phyloP scores from a whole-genome alignment of 2,113 vertebrate species.

The Orycteropus afer region DNA sequence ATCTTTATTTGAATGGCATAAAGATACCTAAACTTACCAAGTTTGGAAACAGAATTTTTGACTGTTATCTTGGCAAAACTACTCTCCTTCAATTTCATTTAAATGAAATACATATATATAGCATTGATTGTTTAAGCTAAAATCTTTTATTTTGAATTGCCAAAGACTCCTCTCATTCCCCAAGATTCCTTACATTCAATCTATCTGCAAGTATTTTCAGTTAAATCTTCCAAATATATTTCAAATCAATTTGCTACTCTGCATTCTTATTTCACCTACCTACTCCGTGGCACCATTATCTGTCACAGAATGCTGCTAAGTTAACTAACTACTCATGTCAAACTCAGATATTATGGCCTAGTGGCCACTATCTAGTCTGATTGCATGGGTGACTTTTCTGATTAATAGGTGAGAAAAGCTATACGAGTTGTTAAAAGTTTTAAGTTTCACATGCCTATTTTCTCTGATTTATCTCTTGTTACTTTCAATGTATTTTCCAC shows the following conservation, averaged over 20 bases:
- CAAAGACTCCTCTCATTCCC: background rate
- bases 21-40: background rate
- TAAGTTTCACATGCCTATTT: background rate
- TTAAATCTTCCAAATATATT: background rate
- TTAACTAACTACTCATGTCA: background rate
- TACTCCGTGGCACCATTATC: background rate
- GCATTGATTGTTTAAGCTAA: background rate
- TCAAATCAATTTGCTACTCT: background rate
- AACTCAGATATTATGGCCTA: background rate
- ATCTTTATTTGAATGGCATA: background rate
- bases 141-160: background rate
- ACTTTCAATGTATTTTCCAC: background rate
- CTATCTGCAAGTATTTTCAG: background rate
- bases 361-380: background rate
- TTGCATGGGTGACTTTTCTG: background rate
- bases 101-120: background rate
- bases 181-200: background rate
- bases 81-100: background rate
- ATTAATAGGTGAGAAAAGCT: background rate
- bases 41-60: background rate
- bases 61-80: background rate
- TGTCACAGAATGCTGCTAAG: background rate
- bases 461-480: background rate
- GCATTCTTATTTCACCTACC: background rate
- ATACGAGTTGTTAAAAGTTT: background rate